Base-by-base conservation (phyloP, 2,888 invertebrate species). In the Drosophila koepferae region DNA sequence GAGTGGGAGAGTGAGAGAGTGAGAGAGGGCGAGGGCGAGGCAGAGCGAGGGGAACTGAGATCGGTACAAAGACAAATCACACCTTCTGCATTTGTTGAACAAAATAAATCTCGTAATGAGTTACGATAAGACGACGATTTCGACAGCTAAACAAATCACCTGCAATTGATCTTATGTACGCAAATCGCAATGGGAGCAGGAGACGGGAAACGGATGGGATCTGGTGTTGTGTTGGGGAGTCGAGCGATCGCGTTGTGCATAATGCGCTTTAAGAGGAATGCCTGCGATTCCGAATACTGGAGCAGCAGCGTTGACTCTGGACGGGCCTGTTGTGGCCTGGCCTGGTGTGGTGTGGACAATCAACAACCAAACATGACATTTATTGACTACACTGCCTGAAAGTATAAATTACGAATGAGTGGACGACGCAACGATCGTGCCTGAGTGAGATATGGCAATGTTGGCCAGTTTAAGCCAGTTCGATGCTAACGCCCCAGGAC, bases 101-200 rank as follows among this genome's bases (percentile, higher is more conserved):
- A 92, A 92, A 92, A 92, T 92, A 92, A 92, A 92, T 92, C 92
- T 92, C 92, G 92, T 92, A 92, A 92, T 92, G 92, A 92, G 92
- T 92, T 92, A 92, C 92, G 92, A 92, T 92, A 92, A 92, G 92
- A 92, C 91, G 92, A 91, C 91, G 90, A 92, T 92, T 92, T 92
- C 92, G 92, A 92, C 92, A 92, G 92, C 92, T 90, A 92, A 92
- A 92, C 92, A 92, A 92, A 92, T 92, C 92, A 92, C 92, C 91
- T 92, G 92, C 92, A 92, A 92, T 92, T 92, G 92, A 92, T 92
- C 92, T 92, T 92, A 80, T 65, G 84, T 86, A 85, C 82, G 85
- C 87, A 86, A 90, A 81, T 85, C 86, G 80, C 85, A 76, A 71
- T 46, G 55, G 65, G 65, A 14, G 60, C 40, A n/a, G 1, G 12